A percentile compares a stretch with the other conserved stretches of the same genome.
phyloP scores from a whole-genome alignment of 2,113 vertebrate genomes.

The Alexandromys fortis region DNA sequence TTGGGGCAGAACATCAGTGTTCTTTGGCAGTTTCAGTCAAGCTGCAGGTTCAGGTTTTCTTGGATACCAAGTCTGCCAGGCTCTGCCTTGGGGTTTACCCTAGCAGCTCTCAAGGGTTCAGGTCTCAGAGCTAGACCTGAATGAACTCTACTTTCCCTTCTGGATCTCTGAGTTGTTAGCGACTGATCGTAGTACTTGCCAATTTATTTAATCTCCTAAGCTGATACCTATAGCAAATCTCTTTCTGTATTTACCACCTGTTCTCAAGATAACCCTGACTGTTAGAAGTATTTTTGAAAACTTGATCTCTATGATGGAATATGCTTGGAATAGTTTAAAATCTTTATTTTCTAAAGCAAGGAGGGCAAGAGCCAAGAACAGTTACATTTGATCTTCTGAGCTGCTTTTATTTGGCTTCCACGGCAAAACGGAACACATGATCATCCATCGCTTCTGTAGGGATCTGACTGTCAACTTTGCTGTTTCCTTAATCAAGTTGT shows the following conservation, averaged over 20 bases:
- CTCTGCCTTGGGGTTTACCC: neutral
- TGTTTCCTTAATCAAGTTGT: constrained; percentile 64
- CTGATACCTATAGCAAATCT: neutral
- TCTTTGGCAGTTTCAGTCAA: neutral
- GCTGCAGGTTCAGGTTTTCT: neutral
- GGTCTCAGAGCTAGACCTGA: neutral
- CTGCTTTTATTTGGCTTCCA: neutral
- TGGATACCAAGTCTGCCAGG: neutral
- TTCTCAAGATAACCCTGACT: neutral
- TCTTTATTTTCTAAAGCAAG: constrained; percentile 52
- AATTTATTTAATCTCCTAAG: neutral
- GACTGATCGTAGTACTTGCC: neutral
- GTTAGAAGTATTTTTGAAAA: constrained; percentile 10
- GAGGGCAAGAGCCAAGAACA: constrained; percentile 6
- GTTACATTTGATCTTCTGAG: constrained; percentile 9
- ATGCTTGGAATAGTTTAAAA: neutral
- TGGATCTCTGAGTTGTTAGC: neutral
- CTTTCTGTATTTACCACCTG: neutral
- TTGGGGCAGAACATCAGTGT: neutral
- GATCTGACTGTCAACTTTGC: constrained; percentile 4
- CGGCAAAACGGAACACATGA: neutral
- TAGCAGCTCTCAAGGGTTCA: neutral
- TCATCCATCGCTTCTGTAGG: neutral
- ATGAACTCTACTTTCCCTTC: neutral
- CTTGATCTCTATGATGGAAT: constrained; percentile 12